Evolutionary conservation across 2,888 invertebrate species (phyloP).

Genomic region (Drosophila meridionalis): DNA sequence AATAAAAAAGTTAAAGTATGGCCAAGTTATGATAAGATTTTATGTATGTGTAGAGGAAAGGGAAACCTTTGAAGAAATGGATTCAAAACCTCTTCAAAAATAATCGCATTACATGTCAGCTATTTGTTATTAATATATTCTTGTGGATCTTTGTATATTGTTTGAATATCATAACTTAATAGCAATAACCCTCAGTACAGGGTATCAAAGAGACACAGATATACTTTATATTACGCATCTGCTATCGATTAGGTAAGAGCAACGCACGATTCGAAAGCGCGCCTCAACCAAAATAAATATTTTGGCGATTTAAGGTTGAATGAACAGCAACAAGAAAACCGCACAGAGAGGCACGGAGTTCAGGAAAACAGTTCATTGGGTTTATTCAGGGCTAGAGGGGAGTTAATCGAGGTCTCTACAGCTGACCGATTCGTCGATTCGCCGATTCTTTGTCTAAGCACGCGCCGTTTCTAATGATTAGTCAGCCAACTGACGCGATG

Average conservation of each 20-base stretch:
- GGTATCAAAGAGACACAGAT: neutral
- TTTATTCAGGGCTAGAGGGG: conserved; percentile 4
- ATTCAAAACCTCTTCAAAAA: no score
- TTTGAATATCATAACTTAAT: neutral
- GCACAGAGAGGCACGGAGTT: conserved; percentile 15
- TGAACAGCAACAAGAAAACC: conserved; percentile 23
- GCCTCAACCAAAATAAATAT: conserved; percentile 32
- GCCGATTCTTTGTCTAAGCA: conserved; percentile 40
- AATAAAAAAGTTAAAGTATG: neutral
- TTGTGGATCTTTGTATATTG: no score
- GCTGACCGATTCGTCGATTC: conserved; percentile 23
- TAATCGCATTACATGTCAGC: neutral
- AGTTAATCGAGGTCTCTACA: conserved; percentile 12
- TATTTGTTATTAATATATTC: no score
- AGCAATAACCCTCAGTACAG: neutral
- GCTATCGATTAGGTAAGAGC: conserved; percentile 13
- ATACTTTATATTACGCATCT: neutral
- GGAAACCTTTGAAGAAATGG: no score
- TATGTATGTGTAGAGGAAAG: no score
- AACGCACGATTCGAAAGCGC: conserved; percentile 11
- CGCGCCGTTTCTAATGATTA: conserved; percentile 54
- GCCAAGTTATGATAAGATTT: neutral
- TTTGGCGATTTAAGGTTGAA: conserved; percentile 46
- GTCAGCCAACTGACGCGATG: conserved; percentile 59
- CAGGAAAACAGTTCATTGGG: conserved; percentile 53